Conservation (phyloP, 2,113 vertebrate genomes). For the Eubucco bourcierii region DNA sequence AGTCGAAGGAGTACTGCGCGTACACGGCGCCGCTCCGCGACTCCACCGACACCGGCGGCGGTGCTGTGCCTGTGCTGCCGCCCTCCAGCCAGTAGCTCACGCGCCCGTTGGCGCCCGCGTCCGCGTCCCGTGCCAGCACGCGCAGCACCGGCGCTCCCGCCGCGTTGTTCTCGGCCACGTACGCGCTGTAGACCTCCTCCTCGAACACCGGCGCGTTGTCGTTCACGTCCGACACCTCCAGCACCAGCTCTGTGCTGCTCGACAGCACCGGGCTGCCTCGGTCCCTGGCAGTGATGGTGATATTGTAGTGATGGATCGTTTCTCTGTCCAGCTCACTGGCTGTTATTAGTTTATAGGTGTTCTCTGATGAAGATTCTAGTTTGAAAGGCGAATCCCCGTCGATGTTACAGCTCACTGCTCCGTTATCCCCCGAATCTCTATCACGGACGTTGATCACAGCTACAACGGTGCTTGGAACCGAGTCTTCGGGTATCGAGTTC, state of each 20-base stretch:
- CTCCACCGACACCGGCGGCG: too few relatives aligned
- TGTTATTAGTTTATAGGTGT: slow-evolving; percentile 72
- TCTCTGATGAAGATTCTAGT: slow-evolving; percentile 63
- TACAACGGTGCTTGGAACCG: slow-evolving; percentile 54
- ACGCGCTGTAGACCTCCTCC: slow-evolving; percentile 9
- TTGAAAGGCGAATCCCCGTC: slow-evolving; percentile 69
- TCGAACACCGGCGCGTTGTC: slow-evolving; percentile 47
- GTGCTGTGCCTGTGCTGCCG: too few relatives aligned
- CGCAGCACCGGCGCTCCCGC: background rate
- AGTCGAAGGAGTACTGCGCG: too few relatives aligned
- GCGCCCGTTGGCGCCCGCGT: too few relatives aligned
- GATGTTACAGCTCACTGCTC: slow-evolving; percentile 71
- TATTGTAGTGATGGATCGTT: slow-evolving; percentile 47
- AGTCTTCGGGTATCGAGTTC: slow-evolving; percentile 61
- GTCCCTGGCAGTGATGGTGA: slow-evolving; percentile 66
- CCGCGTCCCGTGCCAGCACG: background rate
- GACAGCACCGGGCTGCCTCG: slow-evolving; percentile 52
- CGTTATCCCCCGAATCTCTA: slow-evolving; percentile 69
- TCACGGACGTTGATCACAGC: slow-evolving; percentile 77
- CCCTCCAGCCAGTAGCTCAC: too few relatives aligned
- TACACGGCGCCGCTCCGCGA: too few relatives aligned
- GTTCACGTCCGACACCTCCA: slow-evolving; percentile 47
- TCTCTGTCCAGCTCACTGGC: slow-evolving; percentile 70
- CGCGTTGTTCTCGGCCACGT: slow-evolving; percentile 14
- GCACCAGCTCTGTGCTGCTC: background rate